Evolutionary conservation across 2,888 invertebrate genomes (phyloP).

Genomic region (Phragmatobia fuliginosa): DNA sequence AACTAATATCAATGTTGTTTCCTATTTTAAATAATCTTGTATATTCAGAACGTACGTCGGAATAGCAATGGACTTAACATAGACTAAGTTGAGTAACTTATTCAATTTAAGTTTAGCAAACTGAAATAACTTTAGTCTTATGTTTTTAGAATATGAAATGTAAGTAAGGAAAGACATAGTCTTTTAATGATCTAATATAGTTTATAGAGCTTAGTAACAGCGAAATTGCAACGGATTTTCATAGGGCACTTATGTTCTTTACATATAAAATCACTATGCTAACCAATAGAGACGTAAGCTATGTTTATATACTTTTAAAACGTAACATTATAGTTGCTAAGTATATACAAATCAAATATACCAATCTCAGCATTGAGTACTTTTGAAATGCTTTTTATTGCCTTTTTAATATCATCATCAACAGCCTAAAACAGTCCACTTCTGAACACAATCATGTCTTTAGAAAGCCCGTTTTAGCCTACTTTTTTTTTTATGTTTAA

Average conservation of each 20-base stretch:
- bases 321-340: not conserved
- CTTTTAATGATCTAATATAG: not conserved
- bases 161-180: not conserved
- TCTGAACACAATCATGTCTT: too few relatives aligned
- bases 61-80: not conserved
- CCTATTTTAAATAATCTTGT: not conserved
- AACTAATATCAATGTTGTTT: not conserved
- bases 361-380: not conserved
- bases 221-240: not conserved
- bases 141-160: not conserved
- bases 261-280: not conserved
- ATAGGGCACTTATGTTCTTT: not conserved
- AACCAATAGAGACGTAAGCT: conserved; percentile 34
- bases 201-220: not conserved
- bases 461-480: too few relatives aligned
- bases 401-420: too few relatives aligned
- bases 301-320: conserved; percentile 39
- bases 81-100: not conserved
- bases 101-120: not conserved
- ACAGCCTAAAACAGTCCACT: too few relatives aligned
- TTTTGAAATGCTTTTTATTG: not conserved
- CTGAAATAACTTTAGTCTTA: not conserved
- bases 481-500: too few relatives aligned
- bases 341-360: not conserved
- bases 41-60: not conserved